Base-by-base conservation (phyloP, 1,140 invertebrate genomes). In the Meloidogyne exigua region DNA sequence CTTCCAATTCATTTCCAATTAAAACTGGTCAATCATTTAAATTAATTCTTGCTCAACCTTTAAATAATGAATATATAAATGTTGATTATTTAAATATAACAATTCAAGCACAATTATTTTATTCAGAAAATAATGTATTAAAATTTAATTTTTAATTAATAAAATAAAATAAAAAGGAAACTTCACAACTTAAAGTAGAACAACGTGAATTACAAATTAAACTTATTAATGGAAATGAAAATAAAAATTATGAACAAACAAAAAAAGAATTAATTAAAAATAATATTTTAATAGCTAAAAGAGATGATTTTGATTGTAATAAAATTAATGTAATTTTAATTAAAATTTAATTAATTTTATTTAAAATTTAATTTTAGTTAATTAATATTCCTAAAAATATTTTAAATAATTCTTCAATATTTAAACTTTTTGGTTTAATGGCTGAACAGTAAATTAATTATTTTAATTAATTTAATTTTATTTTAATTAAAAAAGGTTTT, bases 21-120 rank as follows among this genome's bases (percentile, higher is more conserved):
- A n/a, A 12, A 57, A 0, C 49, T n/a, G 49, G 49, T n/a, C 49
- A 57, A 57, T n/a, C 49, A n/a, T 57, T 57, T 57, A 57, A 57
- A 57, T n/a, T 57, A 57, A 57, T 57, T 57, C 49, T 57, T 57
- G 18, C 18, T 0, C 3, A 57, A 57, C 18, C 2, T 7, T 57
- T 57, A 57, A n/a, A n/a, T 3, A 4, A 57, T 9, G 36, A 39
- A 57, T 57, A 57, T 57, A 57, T 57, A 3, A n/a, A 57, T 57
- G 49, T 57, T 57, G 18, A 57, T 57, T 57, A 57, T 57, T 57
- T 57, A 57, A 57, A 57, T 57, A n/a, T 57, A 57, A 57, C 49
- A n/a, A n/a, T 57, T n/a, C 49, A 57, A 57, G 49, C 49, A 57
- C 49, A 57, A 57, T n/a, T n/a, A 7, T 44, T 18, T 44, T 9